Percentiles rank a stretch among this genome's conserved stretches.
Conservation (phyloP, 2,797 vertebrate genomes). For the Echeneis naucrates region DNA sequence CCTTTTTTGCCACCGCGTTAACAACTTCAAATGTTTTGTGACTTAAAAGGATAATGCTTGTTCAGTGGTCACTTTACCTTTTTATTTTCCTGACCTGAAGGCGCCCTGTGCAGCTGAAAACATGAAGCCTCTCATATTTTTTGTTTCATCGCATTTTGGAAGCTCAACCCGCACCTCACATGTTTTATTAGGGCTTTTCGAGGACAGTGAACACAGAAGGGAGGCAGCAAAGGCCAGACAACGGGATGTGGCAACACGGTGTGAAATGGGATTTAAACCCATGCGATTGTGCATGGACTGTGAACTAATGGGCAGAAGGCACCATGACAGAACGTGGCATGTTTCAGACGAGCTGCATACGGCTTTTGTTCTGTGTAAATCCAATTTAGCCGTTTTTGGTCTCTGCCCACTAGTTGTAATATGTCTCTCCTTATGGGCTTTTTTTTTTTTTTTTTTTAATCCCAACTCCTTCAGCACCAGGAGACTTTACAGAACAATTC, state of each 20-base stretch:
- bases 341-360: conserved; percentile 43
- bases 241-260: conserved; percentile 62
- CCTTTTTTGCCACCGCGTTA: conserved; percentile 5
- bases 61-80: conserved; percentile 4
- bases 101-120: conserved; percentile 11
- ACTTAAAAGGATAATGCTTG: conserved; percentile 36
- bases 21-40: conserved; percentile 26
- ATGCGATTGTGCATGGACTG: conserved; percentile 61
- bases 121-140: conserved; percentile 13
- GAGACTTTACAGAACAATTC: conserved; percentile 30
- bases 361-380: conserved; percentile 72
- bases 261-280: conserved; percentile 80
- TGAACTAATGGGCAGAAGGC: conserved; percentile 67
- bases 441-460: conserved; percentile 45
- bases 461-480: conserved; percentile 31
- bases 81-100: conserved; percentile 37
- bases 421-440: conserved; percentile 44
- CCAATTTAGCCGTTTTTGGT: conserved; percentile 68
- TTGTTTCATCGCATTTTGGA: conserved; percentile 6
- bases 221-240: conserved; percentile 43
- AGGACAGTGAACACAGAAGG: conserved; percentile 32
- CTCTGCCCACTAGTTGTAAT: conserved; percentile 59
- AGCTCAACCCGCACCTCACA: conserved; percentile 26
- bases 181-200: conserved; percentile 40
- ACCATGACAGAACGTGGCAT: conserved; percentile 60